Base-by-base conservation (phyloP, 2,797 vertebrate genomes). In the Bucorvus abyssinicus region DNA sequence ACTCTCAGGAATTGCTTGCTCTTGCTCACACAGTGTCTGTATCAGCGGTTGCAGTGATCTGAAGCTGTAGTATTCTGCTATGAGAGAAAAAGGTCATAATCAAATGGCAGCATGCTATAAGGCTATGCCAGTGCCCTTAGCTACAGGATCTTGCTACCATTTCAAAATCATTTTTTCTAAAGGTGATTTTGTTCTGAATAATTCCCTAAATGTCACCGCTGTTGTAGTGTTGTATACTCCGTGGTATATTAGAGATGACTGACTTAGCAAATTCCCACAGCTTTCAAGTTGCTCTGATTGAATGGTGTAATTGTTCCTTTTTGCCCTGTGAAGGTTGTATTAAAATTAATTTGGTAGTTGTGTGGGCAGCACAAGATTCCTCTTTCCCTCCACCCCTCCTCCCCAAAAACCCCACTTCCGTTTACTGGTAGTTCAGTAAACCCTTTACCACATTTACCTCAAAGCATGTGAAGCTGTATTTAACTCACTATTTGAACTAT, bases 301-400 rank as follows among this genome's bases (percentile, higher is more conserved):
- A 93, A 94, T 76, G 19, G 30, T 50, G 17, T 55, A 78, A 81
- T 91, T 91, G 87, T 85, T 94, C 56, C 44, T 82, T 84, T 88
- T 86, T 86, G 40, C 36, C 22, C 47, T 29, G 14, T 63, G 52
- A 82, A 69, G 26, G 70, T 67, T 59, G 29, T 1, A 0, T 84
- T 84, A 76, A 73, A 75, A 76, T 80, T 69, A 59, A 76, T 63
- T 84, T 80, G 24, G 68, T 57, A 76, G 50, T 36, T 91, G 38
- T 63, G 77, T 87, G 73, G 38, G 53, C 38, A 74, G 80, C 40
- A 64, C 44, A 68, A 87, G 24, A 38, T 60, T 90, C 18, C 19
- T 78, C 29, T 68, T 57, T 75, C 22, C 16, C 6, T 60, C 38
- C 87, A 13, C 5, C 3, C 6, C 2, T 57, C 42, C 8, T 2